These are phyloP conservation scores for Aurelia sp. DNA, from an alignment of 30 jellyfish, hydroid and myxozoan species.

Conservation along the genomic window DNA sequence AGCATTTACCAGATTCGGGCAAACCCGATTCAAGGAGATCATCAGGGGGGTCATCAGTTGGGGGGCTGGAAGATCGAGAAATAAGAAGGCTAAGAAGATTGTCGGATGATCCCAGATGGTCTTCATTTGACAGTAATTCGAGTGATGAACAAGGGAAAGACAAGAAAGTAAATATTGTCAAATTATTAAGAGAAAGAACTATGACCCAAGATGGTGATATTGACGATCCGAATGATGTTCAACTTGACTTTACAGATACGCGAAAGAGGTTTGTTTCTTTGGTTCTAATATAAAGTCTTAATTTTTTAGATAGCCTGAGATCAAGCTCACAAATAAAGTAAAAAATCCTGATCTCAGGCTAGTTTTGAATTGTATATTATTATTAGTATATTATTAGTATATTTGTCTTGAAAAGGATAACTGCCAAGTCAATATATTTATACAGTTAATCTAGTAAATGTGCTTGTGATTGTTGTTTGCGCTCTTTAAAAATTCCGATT, in stretches of 20 bases:
- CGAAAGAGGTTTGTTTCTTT: not conserved
- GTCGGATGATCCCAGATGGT: slow-evolving; percentile 51
- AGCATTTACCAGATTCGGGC: slow-evolving; percentile 16
- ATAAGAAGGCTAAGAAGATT: not conserved
- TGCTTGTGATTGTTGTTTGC: too few species aligned
- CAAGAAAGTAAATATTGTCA: slow-evolving; percentile 60
- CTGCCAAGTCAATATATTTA: too few species aligned
- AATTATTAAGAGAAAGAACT: slow-evolving; percentile 62
- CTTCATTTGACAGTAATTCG: slow-evolving; percentile 67
- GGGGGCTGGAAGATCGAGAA: not conserved
- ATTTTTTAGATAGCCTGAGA: too few species aligned
- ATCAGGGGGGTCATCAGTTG: slow-evolving; percentile 3
- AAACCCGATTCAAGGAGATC: slow-evolving; percentile 27
- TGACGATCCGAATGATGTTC: slow-evolving; percentile 32
- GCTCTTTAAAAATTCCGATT: too few species aligned
- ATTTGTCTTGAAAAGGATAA: too few species aligned
- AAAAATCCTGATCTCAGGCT: too few species aligned
- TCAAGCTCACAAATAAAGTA: too few species aligned
- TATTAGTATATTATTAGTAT: too few species aligned
- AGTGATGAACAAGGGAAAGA: slow-evolving; percentile 41
- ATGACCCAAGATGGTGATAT: slow-evolving; percentile 33
- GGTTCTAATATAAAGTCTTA: too few species aligned
- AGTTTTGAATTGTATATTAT: too few species aligned
- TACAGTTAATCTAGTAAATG: too few species aligned
- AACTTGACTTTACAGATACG: not conserved